phyloP scores from a whole-genome alignment of 2,113 vertebrate species.

The Amphilophus citrinellus region DNA sequence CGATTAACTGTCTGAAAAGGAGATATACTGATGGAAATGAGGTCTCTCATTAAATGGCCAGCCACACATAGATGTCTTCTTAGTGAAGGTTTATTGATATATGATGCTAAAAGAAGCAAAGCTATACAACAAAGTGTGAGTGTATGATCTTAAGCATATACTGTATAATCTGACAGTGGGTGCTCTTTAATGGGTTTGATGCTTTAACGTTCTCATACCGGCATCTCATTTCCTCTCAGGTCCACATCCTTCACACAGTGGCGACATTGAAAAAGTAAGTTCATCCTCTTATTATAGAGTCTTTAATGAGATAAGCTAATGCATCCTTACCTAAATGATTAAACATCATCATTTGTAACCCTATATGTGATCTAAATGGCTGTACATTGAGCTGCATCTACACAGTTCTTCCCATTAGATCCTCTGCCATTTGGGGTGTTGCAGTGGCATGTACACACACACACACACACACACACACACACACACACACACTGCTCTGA shows the following conservation, averaged over 20 bases:
- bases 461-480: constrained; percentile 21
- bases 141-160: not conserved
- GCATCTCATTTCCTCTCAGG: constrained; percentile 73
- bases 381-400: not conserved
- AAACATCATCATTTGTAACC: not conserved
- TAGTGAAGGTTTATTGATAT: not conserved
- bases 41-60: constrained; percentile 39
- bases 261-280: constrained; percentile 84
- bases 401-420: constrained; percentile 27
- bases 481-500: constrained; percentile 47
- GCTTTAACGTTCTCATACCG: constrained; percentile 40
- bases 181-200: constrained; percentile 31
- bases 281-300: constrained; percentile 32
- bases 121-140: not conserved
- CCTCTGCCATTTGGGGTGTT: constrained; percentile 56
- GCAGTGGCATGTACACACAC: constrained; percentile 54
- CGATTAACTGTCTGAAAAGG: constrained; percentile 45
- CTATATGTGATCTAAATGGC: not conserved
- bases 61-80: not conserved
- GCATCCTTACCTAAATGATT: not conserved
- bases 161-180: not conserved
- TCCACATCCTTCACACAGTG: constrained; percentile 78
- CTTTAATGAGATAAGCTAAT: constrained; percentile 14
- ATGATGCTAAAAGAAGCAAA: not conserved
- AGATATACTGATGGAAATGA: constrained; percentile 47